Conservation (phyloP, 2,797 vertebrate species). For the Hoplostethus mediterraneus region DNA sequence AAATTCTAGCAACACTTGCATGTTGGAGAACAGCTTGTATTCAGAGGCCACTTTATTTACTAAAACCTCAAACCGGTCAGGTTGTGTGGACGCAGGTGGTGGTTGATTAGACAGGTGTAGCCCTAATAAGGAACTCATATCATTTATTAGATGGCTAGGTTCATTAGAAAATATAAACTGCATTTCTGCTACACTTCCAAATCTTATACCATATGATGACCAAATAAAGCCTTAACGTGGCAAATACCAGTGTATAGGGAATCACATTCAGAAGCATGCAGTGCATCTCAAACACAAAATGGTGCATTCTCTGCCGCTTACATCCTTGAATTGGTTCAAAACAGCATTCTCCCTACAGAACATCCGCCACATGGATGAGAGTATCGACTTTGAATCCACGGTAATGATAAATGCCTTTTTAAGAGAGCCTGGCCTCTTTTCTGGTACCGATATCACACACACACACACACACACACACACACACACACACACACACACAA, state of each 20-base stretch:
- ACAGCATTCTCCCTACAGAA: neutral
- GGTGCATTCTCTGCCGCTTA: neutral
- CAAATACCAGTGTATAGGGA: constrained; percentile 7
- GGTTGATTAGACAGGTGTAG: neutral
- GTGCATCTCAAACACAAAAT: constrained; percentile 8
- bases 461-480: neutral
- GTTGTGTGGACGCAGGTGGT: no score
- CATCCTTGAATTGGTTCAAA: constrained; percentile 3
- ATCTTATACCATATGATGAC: neutral
- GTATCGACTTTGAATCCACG: neutral
- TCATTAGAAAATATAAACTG: neutral
- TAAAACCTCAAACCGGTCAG: no score
- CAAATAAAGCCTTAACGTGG: neutral
- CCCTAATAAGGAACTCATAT: neutral
- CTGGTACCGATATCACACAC: neutral
- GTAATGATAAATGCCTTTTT: neutral
- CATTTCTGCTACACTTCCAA: neutral
- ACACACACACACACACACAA: constrained; percentile 5
- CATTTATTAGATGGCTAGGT: neutral
- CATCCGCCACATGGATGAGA: neutral
- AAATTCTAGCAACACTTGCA: neutral
- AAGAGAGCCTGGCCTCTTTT: neutral
- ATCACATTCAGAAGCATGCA: neutral
- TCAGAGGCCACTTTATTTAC: neutral
- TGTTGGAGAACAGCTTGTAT: no score